Evolutionary conservation across 2,888 invertebrate species (phyloP), one percentile per base, ranked within the genome.

Genomic region (Bursaphelenchus okinawaensis): DNA sequence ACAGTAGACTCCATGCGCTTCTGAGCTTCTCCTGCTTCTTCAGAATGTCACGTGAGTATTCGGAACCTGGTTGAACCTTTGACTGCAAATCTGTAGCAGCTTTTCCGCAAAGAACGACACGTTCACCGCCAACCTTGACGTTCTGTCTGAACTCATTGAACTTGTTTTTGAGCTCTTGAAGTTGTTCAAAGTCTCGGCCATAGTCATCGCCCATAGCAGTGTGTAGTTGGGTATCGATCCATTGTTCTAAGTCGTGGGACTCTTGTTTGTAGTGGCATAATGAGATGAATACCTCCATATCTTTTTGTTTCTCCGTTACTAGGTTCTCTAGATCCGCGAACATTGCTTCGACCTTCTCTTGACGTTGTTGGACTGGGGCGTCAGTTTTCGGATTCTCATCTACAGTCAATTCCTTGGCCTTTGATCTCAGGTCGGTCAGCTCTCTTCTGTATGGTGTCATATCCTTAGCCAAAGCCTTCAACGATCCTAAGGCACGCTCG

Each of bases 71-170:
- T 9, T 27, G 29, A 6, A 27, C 16, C 22, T 28, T 12, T 0
- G 90, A 89, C 16, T 92, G 88, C 55, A 95, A 86, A 82, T 92
- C 92, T 84, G 90, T 90, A 0, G 93, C 94, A 60, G 92, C 84
- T 69, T 90, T 89, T 84, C 93, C 91, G 82, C 93, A 92, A 81
- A 91, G 91, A 81, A 89, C 90, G 83, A 93, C 93, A 65, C 93
- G 67, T 82, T 93, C 93, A 0, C 90, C 89, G 0, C 92, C 93
- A 23, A 90, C 89, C 81, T 93, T 92, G 6, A 94, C 91, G 55
- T 90, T 88, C 82, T 91, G 91, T 68, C 92, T 91, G 61, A 94
- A 89, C 83, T 94, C 93, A 73, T 93, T 91, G 83, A 93, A 94
- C 83, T 93, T 93, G 31, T 89, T 89, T 82, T 91, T 89, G 28